Conservation (phyloP, 1,140 invertebrate species). For the Reticulitermes speratus region DNA sequence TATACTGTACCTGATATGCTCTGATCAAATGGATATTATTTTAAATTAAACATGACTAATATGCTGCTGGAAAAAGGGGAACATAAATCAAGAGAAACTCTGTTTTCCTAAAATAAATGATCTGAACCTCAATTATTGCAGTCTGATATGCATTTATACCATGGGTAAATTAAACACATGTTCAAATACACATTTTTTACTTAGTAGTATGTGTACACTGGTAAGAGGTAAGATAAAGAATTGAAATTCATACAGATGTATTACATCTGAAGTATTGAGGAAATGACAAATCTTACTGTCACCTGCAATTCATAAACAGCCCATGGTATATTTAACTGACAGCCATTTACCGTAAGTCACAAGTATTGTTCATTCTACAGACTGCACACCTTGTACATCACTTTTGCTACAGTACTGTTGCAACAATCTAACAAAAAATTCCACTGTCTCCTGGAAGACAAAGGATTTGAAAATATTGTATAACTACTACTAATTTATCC, state of each 20-base stretch:
- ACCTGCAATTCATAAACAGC: too few relatives aligned
- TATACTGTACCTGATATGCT: not conserved
- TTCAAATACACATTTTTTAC: not conserved
- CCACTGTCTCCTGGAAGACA: not conserved
- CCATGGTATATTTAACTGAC: too few relatives aligned
- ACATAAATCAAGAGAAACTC: not conserved
- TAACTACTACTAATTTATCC: slow-evolving; percentile 20
- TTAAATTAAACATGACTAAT: not conserved
- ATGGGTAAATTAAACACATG: not conserved
- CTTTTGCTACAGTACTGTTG: not conserved
- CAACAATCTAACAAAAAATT: not conserved
- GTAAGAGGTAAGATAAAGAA: not conserved
- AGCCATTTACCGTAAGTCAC: not conserved
- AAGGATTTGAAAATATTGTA: not conserved
- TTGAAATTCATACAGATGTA: not conserved
- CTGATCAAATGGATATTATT: not conserved
- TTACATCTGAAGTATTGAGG: not conserved
- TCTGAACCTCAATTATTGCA: not conserved
- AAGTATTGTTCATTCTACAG: not conserved
- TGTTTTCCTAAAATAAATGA: not conserved
- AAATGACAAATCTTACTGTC: too few relatives aligned
- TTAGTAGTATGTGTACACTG: not conserved
- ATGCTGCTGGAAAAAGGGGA: not conserved
- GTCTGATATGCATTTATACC: not conserved
- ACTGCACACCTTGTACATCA: not conserved